Conservation (phyloP, 2,113 vertebrate genomes). For the Thryonomys swinderianus region DNA sequence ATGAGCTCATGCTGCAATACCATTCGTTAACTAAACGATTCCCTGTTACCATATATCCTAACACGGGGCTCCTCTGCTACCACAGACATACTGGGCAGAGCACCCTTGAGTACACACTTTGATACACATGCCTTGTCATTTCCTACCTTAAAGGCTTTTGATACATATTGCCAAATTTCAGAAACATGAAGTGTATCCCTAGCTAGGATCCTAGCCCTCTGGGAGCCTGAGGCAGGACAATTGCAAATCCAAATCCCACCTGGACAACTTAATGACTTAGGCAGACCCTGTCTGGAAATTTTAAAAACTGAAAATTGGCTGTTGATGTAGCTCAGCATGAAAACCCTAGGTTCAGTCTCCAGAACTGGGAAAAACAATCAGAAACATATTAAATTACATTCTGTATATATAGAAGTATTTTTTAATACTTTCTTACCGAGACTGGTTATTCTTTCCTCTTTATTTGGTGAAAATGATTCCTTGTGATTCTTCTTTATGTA, state of each 20-base stretch:
- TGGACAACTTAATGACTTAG: not conserved
- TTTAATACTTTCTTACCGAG: not conserved
- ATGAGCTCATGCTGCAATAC: fast-evolving
- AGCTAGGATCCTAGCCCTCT: not conserved
- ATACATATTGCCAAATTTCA: not conserved
- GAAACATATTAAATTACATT: not conserved
- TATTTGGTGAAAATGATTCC: not conserved
- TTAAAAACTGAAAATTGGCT: not conserved
- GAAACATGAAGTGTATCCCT: not conserved
- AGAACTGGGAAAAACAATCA: not conserved
- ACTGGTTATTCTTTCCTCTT: not conserved
- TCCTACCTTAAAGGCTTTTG: constrained; percentile 42
- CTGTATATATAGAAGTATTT: not conserved
- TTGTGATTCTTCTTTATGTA: not conserved
- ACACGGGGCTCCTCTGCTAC: not conserved
- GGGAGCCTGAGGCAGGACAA: not conserved
- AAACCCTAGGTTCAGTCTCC: not conserved
- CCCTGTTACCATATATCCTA: fast-evolving
- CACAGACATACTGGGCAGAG: not conserved
- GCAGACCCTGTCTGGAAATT: not conserved
- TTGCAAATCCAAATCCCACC: not conserved
- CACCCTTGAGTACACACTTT: not conserved
- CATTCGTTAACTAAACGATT: not conserved
- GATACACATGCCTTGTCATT: not conserved
- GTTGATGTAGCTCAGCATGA: not conserved